These are phyloP conservation scores for Amblyraja radiata DNA, from an alignment of 2,797 vertebrate species.

Conservation along the genomic window DNA sequence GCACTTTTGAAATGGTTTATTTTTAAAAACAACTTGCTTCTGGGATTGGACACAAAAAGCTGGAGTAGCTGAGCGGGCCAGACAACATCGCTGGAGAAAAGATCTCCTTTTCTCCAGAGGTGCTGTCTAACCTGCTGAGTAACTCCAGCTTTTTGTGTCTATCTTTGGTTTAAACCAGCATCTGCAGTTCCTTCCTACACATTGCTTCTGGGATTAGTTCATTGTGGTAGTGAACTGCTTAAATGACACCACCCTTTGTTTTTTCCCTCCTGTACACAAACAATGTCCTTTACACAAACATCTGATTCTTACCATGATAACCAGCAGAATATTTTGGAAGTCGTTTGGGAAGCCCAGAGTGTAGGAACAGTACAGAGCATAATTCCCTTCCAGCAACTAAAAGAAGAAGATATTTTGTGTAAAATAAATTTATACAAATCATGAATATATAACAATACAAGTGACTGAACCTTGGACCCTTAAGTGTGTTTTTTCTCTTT, in stretches of 20 bases:
- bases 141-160: no score
- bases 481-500: not conserved
- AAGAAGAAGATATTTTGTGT: not conserved
- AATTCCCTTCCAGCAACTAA: constrained; percentile 88
- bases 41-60: not conserved
- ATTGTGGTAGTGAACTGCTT: not conserved
- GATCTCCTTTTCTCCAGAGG: no score
- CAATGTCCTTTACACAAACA: no score
- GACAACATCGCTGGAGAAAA: no score
- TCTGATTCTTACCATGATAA: constrained; percentile 77
- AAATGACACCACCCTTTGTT: not conserved
- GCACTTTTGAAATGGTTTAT: not conserved
- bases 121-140: no score
- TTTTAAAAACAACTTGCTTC: not conserved
- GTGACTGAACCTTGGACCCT: not conserved
- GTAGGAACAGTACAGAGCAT: constrained; percentile 87
- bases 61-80: no score
- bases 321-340: constrained; percentile 87
- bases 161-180: no score
- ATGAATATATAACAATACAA: not conserved
- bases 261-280: not conserved
- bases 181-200: no score
- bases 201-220: not conserved
- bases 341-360: constrained; percentile 76
- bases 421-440: not conserved